phyloP scores from a whole-genome alignment of 2,797 vertebrate species.

The Prunella strophiata region DNA sequence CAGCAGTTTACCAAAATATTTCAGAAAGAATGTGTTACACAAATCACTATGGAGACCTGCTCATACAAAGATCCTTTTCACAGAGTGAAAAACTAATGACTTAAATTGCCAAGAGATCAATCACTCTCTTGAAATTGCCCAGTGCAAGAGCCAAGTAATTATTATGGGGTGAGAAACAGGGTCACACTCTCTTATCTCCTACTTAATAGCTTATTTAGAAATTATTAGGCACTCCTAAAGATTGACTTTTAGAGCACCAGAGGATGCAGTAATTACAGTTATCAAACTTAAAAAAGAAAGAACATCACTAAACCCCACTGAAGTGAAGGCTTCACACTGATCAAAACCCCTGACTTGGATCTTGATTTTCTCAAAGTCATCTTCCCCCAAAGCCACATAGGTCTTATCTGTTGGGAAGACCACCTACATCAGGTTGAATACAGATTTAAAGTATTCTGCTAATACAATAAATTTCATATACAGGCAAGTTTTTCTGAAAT shows the following conservation, averaged over 20 bases:
- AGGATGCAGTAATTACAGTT: conserved; percentile 11
- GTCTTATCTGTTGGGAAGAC: not conserved
- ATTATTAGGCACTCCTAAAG: not conserved
- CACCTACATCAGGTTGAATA: not conserved
- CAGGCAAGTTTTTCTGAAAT: not conserved
- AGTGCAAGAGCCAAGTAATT: conserved; percentile 2
- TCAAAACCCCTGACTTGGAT: not conserved
- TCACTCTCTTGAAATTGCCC: not conserved
- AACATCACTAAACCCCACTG: not conserved
- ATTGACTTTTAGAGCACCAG: conserved; percentile 1
- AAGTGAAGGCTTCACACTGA: not conserved
- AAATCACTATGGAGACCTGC: not conserved
- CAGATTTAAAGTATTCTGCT: not conserved
- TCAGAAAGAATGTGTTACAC: not conserved
- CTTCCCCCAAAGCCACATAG: not conserved
- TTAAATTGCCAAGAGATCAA: not conserved
- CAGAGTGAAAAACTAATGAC: not conserved
- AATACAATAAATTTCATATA: not conserved
- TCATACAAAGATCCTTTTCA: not conserved
- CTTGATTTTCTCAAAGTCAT: not conserved
- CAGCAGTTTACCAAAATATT: not conserved
- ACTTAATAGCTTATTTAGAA: conserved; percentile 12
- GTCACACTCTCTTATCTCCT: not conserved
- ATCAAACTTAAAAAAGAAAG: not conserved
- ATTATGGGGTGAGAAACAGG: not conserved